A percentile compares a stretch with the other conserved stretches of the same genome.
phyloP scores from a whole-genome alignment of 2,888 invertebrate genomes.

The Drosophila pegasa region DNA sequence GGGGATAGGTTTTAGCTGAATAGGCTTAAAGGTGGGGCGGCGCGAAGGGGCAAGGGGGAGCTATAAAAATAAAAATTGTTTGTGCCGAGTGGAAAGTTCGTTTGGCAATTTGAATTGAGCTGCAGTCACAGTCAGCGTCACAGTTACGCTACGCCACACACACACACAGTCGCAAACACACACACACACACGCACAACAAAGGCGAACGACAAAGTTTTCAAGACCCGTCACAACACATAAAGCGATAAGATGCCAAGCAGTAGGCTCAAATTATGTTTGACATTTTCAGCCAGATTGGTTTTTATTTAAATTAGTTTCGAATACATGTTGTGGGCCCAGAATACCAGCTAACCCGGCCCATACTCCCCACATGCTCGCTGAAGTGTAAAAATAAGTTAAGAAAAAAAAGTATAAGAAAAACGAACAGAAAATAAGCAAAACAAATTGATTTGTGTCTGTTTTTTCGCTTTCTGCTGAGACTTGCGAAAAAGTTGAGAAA shows the following conservation, averaged over 20 bases:
- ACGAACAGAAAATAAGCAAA: constrained; percentile 15
- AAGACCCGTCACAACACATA: constrained; percentile 62
- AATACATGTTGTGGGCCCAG: constrained; percentile 57
- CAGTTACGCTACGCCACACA: constrained; percentile 37
- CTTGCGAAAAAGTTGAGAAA: constrained; percentile 37
- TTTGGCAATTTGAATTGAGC: constrained; percentile 62
- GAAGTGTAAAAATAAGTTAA: constrained; percentile 67
- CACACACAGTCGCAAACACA: constrained; percentile 14
- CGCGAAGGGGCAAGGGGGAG: background rate
- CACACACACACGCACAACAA: constrained; percentile 14
- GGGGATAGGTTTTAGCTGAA: constrained; percentile 2
- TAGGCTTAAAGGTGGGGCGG: background rate
- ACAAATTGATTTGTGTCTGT: constrained; percentile 52
- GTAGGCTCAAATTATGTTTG: constrained; percentile 65
- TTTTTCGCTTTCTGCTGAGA: constrained; percentile 38
- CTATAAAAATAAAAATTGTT: constrained; percentile 74
- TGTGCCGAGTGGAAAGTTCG: constrained; percentile 65
- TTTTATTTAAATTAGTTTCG: constrained; percentile 79
- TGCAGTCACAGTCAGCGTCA: constrained; percentile 47
- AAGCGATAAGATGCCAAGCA: constrained; percentile 60
- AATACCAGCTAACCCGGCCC: constrained; percentile 2
- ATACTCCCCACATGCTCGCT: constrained; percentile 41
- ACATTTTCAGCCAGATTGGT: constrained; percentile 74
- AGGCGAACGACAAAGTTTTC: constrained; percentile 51
- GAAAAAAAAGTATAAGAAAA: constrained; percentile 15